These are phyloP conservation scores for Tenthredo mesomela DNA, from an alignment of 2,888 invertebrate genomes.

Conservation along the genomic window DNA sequence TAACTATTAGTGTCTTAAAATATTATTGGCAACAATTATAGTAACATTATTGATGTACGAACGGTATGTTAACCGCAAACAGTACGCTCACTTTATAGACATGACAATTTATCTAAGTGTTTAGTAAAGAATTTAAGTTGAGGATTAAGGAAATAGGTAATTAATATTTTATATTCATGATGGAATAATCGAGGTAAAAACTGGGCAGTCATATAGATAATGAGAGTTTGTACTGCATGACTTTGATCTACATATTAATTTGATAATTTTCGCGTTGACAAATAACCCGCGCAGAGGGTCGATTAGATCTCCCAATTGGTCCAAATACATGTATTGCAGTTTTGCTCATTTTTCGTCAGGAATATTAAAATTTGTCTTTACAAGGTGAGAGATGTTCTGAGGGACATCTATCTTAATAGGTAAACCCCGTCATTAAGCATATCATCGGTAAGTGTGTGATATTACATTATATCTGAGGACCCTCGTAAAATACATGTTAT, in stretches of 20 bases:
- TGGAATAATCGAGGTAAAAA: neutral
- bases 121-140: conserved; percentile 1
- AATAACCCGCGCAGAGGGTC: neutral
- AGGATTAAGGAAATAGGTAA: neutral
- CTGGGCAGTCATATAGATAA: neutral
- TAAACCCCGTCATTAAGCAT: conserved; percentile 68
- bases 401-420: conserved; percentile 51
- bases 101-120: neutral
- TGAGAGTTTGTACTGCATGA: neutral
- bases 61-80: neutral
- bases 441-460: conserved; percentile 70
- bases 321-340: conserved; percentile 18
- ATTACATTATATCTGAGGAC: conserved; percentile 64
- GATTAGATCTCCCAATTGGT: conserved; percentile 5
- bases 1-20: conserved; percentile 28
- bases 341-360: neutral
- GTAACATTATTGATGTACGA: neutral
- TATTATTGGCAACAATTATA: conserved; percentile 11
- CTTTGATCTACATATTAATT: conserved; percentile 5
- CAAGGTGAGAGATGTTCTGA: conserved; percentile 19
- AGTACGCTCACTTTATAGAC: conserved; percentile 2
- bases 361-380: conserved; percentile 19
- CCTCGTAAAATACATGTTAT: conserved; percentile 57
- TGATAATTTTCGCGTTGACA: neutral
- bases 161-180: conserved; percentile 29